Percentiles rank a stretch among this genome's conserved stretches.
Evolutionary conservation across 2,888 invertebrate genomes (phyloP).

Genomic region (Branchellion lobata): DNA sequence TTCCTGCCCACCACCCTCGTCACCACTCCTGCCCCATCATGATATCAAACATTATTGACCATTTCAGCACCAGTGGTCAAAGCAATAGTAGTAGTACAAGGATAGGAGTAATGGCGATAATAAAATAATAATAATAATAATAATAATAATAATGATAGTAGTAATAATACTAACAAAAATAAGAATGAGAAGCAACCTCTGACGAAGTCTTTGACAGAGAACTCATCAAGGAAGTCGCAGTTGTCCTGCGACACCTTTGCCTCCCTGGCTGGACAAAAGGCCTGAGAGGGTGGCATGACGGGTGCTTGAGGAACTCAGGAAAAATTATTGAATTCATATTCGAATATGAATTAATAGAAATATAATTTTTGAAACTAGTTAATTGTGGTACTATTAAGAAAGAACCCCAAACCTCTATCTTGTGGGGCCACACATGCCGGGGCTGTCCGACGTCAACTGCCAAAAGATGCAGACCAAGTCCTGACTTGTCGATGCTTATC

Average conservation of each 20-base stretch:
- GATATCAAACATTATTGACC: too few species aligned
- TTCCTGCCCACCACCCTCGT: constrained; percentile 12
- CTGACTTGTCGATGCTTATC: constrained; percentile 59
- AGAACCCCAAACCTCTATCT: constrained; percentile 51
- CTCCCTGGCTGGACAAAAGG: constrained; percentile 58
- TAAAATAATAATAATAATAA: too few species aligned
- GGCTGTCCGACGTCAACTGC: constrained; percentile 79
- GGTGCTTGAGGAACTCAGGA: background rate
- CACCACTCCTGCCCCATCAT: constrained; percentile 1
- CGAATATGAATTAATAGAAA: background rate
- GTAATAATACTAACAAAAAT: background rate
- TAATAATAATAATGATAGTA: background rate
- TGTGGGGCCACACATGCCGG: constrained; percentile 68
- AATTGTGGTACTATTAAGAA: background rate
- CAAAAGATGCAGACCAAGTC: constrained; percentile 71
- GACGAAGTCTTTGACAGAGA: constrained; percentile 58
- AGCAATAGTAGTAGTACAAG: too few species aligned
- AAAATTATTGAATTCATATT: constrained; percentile 7
- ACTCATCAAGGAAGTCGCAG: constrained; percentile 57
- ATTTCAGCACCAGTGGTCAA: too few species aligned
- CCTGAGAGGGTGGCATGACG: constrained; percentile 52
- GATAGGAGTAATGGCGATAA: too few species aligned
- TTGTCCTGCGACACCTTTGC: constrained; percentile 56
- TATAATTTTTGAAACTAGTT: background rate
- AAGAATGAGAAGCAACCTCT: constrained; percentile 54